These are phyloP conservation scores for Eueremaeus valkanovi DNA, from an alignment of 2,888 invertebrate species.

Conservation along the genomic window DNA sequence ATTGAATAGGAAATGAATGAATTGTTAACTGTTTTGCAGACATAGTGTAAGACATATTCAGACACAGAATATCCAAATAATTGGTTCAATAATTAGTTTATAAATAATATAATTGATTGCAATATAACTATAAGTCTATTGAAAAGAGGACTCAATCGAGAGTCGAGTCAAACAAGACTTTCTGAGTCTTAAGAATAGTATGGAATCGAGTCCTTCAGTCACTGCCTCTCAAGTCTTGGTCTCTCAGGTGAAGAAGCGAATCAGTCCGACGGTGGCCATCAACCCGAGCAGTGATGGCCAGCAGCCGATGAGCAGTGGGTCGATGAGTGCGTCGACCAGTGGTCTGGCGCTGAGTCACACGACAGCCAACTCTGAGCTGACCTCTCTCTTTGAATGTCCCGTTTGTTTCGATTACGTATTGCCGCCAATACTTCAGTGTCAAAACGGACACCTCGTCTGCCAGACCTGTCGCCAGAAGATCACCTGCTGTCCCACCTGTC, in stretches of 20 bases:
- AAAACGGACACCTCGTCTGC: slow-evolving; percentile 97
- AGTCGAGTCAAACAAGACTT: too few species aligned
- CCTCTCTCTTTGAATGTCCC: slow-evolving; percentile 87
- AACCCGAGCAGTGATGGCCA: neutral
- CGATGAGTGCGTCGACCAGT: neutral
- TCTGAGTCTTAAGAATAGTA: neutral
- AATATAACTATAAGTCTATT: too few species aligned
- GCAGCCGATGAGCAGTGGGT: neutral
- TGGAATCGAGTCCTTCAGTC: slow-evolving; percentile 14
- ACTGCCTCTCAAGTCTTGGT: neutral
- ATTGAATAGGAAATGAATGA: too few species aligned
- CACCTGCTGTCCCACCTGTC: slow-evolving; percentile 94
- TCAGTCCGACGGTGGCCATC: slow-evolving; percentile 13
- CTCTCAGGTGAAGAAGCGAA: neutral
- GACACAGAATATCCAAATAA: too few species aligned
- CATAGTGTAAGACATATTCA: too few species aligned
- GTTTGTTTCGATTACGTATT: slow-evolving; percentile 99
- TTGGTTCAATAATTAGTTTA: too few species aligned
- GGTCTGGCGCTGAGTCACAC: neutral
- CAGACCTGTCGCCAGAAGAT: slow-evolving; percentile 94
- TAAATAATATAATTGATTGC: too few species aligned
- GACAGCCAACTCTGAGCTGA: slow-evolving; percentile 61
- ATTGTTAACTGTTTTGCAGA: too few species aligned
- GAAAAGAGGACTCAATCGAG: too few species aligned
- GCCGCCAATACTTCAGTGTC: slow-evolving; percentile 97